These are phyloP conservation scores for Esox lucius DNA, from an alignment of 2,797 vertebrate genomes.

Conservation along the genomic window DNA sequence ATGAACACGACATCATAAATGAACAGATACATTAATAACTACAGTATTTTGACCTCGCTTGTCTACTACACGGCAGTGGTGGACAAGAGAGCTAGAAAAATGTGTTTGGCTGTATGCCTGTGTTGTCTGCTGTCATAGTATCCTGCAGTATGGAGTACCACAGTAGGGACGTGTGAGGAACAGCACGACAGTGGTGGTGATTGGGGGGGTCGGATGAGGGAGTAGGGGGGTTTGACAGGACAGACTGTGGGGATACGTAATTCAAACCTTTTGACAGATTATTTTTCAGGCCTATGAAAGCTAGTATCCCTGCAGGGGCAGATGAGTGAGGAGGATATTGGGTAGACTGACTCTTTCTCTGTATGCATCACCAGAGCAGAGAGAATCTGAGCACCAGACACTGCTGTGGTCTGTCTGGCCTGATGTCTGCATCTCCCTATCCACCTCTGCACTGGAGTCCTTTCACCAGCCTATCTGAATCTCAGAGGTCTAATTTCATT, in stretches of 20 bases:
- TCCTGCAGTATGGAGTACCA: slow-evolving; percentile 21
- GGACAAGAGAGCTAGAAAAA: not conserved
- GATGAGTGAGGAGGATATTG: slow-evolving; percentile 40
- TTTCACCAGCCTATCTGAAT: too few species aligned
- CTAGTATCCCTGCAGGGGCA: slow-evolving; percentile 44
- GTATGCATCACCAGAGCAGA: slow-evolving; percentile 35
- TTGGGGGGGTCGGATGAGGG: not conserved
- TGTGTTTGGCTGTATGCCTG: not conserved
- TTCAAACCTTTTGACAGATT: slow-evolving; percentile 49
- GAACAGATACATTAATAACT: too few species aligned
- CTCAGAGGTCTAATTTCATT: too few species aligned
- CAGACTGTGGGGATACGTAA: slow-evolving; percentile 12
- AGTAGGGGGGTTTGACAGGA: slow-evolving; percentile 1
- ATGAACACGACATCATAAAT: too few species aligned
- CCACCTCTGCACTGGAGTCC: not conserved
- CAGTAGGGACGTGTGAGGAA: slow-evolving; percentile 12
- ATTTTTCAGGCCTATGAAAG: slow-evolving; percentile 57
- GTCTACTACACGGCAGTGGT: too few species aligned
- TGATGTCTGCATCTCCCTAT: slow-evolving; percentile 2
- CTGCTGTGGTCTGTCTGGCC: slow-evolving; percentile 19
- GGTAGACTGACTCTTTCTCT: slow-evolving; percentile 8
- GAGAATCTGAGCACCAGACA: slow-evolving; percentile 31
- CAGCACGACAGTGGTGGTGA: not conserved
- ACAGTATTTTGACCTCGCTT: too few species aligned
- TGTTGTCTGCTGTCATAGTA: slow-evolving; percentile 3